A percentile compares a stretch with the other conserved stretches of the same genome.
phyloP scores from a whole-genome alignment of 2,113 vertebrate genomes.

The Gorsachius goisagi region DNA sequence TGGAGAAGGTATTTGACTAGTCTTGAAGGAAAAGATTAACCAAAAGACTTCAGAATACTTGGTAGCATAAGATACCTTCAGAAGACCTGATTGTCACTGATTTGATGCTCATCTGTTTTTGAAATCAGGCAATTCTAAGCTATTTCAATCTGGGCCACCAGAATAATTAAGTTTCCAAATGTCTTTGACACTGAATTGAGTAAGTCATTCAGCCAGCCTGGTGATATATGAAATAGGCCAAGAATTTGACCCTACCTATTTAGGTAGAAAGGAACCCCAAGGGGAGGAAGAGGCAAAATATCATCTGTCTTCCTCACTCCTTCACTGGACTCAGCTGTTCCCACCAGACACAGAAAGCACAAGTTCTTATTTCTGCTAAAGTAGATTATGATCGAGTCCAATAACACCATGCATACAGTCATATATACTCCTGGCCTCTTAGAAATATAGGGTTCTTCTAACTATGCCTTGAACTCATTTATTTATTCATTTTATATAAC shows the following conservation, averaged over 20 bases:
- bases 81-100: not conserved
- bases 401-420: not conserved
- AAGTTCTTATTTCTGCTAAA: not conserved
- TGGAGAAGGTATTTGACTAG: not conserved
- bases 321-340: not conserved
- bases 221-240: not conserved
- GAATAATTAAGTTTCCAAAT: not conserved
- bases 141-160: not conserved
- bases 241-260: not conserved
- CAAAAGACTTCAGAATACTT: not conserved
- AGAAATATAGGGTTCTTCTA: accelerated
- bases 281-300: not conserved
- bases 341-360: not conserved
- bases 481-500: not conserved
- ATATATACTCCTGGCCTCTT: not conserved
- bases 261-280: not conserved
- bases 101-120: not conserved
- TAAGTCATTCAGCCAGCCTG: not conserved
- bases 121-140: not conserved
- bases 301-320: not conserved
- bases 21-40: not conserved
- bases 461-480: not conserved
- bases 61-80: not conserved
- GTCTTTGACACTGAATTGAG: not conserved
- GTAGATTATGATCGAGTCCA: not conserved